Evolutionary conservation across 1,140 invertebrate species (phyloP).

Genomic region (Hermatobates lingyangjiaoensis): DNA sequence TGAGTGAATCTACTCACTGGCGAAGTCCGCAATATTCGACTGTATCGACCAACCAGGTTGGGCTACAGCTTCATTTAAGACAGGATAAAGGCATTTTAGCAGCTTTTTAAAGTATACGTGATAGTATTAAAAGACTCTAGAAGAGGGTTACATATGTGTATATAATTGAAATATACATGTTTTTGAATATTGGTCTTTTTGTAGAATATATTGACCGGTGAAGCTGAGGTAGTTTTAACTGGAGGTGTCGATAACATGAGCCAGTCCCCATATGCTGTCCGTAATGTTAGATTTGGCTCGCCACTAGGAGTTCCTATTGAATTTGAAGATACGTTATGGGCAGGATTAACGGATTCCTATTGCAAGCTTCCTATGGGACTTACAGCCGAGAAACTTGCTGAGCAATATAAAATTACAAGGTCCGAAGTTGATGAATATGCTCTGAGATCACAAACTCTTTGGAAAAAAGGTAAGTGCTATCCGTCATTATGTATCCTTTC

Average conservation of each 20-base stretch:
- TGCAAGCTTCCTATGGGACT: slow-evolving; percentile 89
- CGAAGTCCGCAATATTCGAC: no score
- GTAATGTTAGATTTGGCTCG: slow-evolving; percentile 80
- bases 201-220: slow-evolving; percentile 72
- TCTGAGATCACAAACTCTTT: slow-evolving; percentile 59
- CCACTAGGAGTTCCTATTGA: slow-evolving; percentile 55
- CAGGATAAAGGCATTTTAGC: no score
- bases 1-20: no score
- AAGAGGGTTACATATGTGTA: no score
- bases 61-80: no score
- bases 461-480: slow-evolving; percentile 65
- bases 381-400: slow-evolving; percentile 93
- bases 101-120: no score
- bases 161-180: neutral
- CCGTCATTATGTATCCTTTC: no score
- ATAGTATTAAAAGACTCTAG: no score
- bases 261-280: slow-evolving; percentile 72
- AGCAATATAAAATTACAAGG: slow-evolving; percentile 67
- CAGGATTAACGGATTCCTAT: slow-evolving; percentile 73
- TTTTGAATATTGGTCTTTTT: slow-evolving; percentile 13
- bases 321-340: slow-evolving; percentile 85
- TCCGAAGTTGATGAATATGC: slow-evolving; percentile 81
- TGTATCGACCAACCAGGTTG: no score
- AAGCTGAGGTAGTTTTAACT: slow-evolving; percentile 71
- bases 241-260: slow-evolving; percentile 94